phyloP scores from a whole-genome alignment of 2,797 vertebrate genomes.

The Aeoliscus strigatus region DNA sequence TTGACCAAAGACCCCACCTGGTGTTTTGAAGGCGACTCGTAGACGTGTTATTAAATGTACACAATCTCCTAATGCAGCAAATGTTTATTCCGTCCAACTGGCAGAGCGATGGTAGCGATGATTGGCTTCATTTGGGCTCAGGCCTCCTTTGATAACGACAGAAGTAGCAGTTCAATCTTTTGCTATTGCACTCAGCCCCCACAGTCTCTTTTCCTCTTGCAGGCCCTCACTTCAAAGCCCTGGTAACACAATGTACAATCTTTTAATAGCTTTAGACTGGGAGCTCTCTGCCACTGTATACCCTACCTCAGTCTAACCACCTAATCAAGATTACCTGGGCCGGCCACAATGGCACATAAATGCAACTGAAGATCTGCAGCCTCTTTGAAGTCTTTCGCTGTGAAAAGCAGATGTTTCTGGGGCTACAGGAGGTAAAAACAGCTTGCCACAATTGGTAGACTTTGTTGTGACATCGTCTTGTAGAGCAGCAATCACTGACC shows the following conservation, averaged over 20 bases:
- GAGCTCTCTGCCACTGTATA: constrained; percentile 87
- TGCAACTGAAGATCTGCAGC: constrained; percentile 96
- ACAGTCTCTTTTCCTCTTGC: constrained; percentile 86
- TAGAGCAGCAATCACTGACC: constrained; percentile 93
- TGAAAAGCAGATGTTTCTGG: constrained; percentile 92
- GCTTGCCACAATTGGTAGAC: constrained; percentile 92
- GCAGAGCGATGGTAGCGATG: constrained; percentile 71
- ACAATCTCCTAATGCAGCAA: constrained; percentile 77
- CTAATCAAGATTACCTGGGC: constrained; percentile 97
- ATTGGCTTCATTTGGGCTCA: constrained; percentile 74
- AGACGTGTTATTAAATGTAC: constrained; percentile 75
- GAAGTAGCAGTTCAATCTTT: constrained; percentile 85
- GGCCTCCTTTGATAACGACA: constrained; percentile 86
- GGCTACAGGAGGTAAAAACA: constrained; percentile 91
- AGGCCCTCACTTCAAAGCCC: constrained; percentile 98
- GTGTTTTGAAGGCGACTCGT: constrained; percentile 60
- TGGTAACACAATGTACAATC: constrained; percentile 99
- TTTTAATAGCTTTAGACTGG: constrained; percentile 99
- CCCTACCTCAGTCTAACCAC: constrained; percentile 99
- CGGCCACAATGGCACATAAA: constrained; percentile 98
- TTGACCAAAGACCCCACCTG: constrained; percentile 61
- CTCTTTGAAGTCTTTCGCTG: constrained; percentile 98
- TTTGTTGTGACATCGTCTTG: constrained; percentile 97
- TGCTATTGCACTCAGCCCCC: constrained; percentile 87
- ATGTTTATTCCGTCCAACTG: constrained; percentile 73